These are phyloP conservation scores for Hyposoter dolosus DNA, from an alignment of 2,888 invertebrate genomes.

Conservation along the genomic window DNA sequence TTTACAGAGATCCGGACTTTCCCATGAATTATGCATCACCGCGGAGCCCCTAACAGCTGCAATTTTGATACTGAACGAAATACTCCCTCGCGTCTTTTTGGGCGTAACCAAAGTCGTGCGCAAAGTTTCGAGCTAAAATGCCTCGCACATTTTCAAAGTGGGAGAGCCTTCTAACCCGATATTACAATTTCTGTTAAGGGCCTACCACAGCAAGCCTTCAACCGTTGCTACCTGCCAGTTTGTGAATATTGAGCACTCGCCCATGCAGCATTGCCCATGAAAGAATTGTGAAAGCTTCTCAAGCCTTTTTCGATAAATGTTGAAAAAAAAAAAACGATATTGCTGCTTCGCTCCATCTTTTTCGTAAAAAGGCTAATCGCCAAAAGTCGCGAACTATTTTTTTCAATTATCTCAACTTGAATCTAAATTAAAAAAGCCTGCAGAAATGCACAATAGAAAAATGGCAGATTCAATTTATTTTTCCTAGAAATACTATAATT, in stretches of 20 bases:
- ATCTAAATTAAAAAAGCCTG: too few species aligned
- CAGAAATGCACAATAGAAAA: too few species aligned
- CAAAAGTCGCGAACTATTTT: background rate
- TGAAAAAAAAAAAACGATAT: background rate
- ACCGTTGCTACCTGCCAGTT: background rate
- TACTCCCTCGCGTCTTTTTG: conserved; percentile 31
- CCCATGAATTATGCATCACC: conserved; percentile 63
- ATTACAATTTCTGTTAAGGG: background rate
- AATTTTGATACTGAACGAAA: conserved; percentile 57
- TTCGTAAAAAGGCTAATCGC: background rate
- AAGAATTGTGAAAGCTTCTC: too few species aligned
- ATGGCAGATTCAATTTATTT: too few species aligned
- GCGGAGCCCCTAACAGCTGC: conserved; percentile 64
- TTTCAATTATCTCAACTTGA: too few species aligned
- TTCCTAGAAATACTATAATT: too few species aligned
- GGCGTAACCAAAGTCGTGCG: background rate
- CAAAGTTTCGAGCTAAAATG: background rate
- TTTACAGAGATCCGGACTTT: conserved; percentile 32
- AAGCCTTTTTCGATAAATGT: background rate
- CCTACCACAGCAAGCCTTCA: background rate
- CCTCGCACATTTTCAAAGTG: background rate
- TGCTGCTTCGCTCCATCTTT: too few species aligned
- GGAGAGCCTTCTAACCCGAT: background rate
- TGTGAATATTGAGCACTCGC: background rate
- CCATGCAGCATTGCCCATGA: too few species aligned